A percentile compares a stretch with the other conserved stretches of the same genome.
Conservation (phyloP, 2,888 invertebrate genomes). For the Villa cingulata region DNA sequence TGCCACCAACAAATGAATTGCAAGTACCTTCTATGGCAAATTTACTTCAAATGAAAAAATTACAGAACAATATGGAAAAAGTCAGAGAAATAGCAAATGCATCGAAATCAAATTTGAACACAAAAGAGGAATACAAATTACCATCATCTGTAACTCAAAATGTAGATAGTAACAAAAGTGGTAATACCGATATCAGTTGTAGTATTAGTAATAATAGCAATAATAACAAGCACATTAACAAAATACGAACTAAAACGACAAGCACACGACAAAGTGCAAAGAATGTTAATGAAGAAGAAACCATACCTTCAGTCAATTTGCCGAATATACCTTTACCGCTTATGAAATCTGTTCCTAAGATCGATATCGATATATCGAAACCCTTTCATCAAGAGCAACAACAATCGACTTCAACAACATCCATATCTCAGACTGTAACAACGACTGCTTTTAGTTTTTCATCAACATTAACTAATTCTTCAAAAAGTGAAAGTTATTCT, state of each 20-base stretch:
- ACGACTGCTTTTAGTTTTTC: not conserved
- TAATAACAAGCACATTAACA: slow-evolving; percentile 15
- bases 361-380: slow-evolving; percentile 24
- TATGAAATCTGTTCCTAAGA: slow-evolving; percentile 30
- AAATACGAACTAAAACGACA: slow-evolving; percentile 18
- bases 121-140: slow-evolving; percentile 17
- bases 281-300: slow-evolving; percentile 28
- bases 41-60: slow-evolving; percentile 44
- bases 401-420: not conserved
- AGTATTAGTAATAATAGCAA: slow-evolving; percentile 8
- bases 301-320: slow-evolving; percentile 38
- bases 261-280: slow-evolving; percentile 13
- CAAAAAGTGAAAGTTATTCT: no score
- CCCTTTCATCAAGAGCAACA: not conserved
- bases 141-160: slow-evolving; percentile 8
- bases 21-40: slow-evolving; percentile 51
- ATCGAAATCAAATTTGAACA: slow-evolving; percentile 18
- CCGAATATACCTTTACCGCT: slow-evolving; percentile 36
- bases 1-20: slow-evolving; percentile 33
- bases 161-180: not conserved
- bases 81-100: slow-evolving; percentile 41
- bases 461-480: no score
- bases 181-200: not conserved
- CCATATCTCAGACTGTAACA: not conserved
- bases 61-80: slow-evolving; percentile 44